Base-by-base conservation (phyloP, 2,797 vertebrate species). In the Acestrorhynchus altus region DNA sequence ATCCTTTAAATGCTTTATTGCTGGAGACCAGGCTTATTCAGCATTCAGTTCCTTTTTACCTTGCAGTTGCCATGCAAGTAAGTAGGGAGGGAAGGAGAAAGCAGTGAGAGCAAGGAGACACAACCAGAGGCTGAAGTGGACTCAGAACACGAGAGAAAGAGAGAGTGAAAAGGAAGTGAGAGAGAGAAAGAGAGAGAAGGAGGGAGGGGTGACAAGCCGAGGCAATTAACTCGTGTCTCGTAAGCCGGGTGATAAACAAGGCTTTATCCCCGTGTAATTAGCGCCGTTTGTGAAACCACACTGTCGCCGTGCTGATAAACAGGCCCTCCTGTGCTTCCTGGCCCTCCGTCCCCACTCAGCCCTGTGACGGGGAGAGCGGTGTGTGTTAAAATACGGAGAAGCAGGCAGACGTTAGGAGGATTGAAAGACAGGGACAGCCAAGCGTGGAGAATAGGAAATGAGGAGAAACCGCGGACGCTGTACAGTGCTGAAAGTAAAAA, bases 261-360 rank as follows among this genome's bases (percentile, higher is more conserved):
- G 84, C 90, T 91, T 92, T 89, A 92, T 92, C 86, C 90, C 81
- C 39, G 82, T 91, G 88, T 93, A 93, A 93, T 93, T 93, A 93
- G 89, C 76, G 76, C 84, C 89, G 92, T 93, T 92, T 93, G 90
- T 92, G 88, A 92, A 92, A 90, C 88, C 88, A 82, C 84, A 73
- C 83, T 87, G 87, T 87, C 87, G 87, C 86, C 61, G 74, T 65
- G 44, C 84, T 89, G 90, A 92, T 93, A 91, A 90, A 86, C 86
- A 70, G 69, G 75, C 66, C 39, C 52, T 28, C 61, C 73, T 68
- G 61, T 40, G 60, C 71, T 70, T 56, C 49, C 60, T 35, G 72
- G 59, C 49, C 51, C 71, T 56, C 47, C 26, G 72, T 74, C 66
- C 64, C 67, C 79, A 81, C 83, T 80, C 83, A 75, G 81, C 72